Evolutionary conservation across 1,140 invertebrate genomes (phyloP).

Genomic region (Propsilocerus akamusi): DNA sequence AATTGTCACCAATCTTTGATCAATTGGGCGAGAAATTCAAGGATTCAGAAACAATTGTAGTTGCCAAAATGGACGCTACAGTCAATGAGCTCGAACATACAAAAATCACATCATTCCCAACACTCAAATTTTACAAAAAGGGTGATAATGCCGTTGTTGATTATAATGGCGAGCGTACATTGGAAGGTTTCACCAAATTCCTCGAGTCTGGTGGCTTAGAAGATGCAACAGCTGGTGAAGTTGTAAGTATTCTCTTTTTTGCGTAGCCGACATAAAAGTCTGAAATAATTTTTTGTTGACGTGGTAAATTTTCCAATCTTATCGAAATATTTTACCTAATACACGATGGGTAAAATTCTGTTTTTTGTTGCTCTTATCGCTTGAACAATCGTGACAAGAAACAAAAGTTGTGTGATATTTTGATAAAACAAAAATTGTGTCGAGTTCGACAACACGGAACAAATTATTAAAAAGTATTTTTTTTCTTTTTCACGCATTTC

Average conservation of each 20-base stretch:
- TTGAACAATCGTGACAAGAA: background rate
- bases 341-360: background rate
- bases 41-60: constrained; percentile 65
- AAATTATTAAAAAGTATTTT: background rate
- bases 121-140: constrained; percentile 89
- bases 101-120: constrained; percentile 92
- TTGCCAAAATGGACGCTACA: constrained; percentile 98
- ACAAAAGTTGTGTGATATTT: background rate
- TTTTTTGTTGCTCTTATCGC: background rate
- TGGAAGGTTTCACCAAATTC: constrained; percentile 86
- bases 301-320: background rate
- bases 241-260: constrained; percentile 31
- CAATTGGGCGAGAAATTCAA: constrained; percentile 58
- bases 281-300: too few species aligned
- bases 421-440: background rate
- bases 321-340: background rate
- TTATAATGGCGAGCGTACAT: constrained; percentile 87
- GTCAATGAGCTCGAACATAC: constrained; percentile 91
- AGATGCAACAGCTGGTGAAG: constrained; percentile 38
- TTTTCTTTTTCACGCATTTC: background rate
- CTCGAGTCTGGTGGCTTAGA: constrained; percentile 54
- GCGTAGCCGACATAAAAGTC: too few species aligned
- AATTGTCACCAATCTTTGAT: constrained; percentile 91
- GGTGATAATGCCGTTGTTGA: constrained; percentile 83
- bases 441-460: too few species aligned